Base-by-base conservation (phyloP, 2,888 invertebrate species). In the Tachina lurida region DNA sequence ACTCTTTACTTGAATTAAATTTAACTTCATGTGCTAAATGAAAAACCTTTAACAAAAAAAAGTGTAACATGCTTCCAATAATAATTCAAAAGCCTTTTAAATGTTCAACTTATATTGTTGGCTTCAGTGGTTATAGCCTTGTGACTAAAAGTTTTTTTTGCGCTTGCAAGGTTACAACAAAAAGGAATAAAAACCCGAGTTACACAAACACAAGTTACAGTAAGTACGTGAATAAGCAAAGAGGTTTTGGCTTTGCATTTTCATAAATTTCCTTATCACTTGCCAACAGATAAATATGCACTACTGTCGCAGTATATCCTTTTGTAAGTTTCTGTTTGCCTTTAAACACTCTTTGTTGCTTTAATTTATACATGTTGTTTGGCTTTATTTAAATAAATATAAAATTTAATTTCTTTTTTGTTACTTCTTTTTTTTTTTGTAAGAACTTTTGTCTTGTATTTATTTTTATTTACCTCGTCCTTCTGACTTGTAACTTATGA, bases 251-350 rank as follows among this genome's bases (percentile, higher is more conserved):
- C 56, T 82, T 82, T 82, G 74, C 70, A 78, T 85, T 80, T 84
- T 80, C 78, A 82, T 82, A 78, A 75, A 82, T 78, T 78, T 70
- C n/a, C 58, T 82, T 78, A 70, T 78, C 78, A 67, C 41, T 62
- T 43, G 15, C 5, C 31, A 31, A n/a, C 47, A 65, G 43, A 56
- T n/a, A 67, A 54, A 39, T 67, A 22, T 15, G 31, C 13, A 13
- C 12, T 45, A 45, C 13, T 47, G 41, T 77, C 8, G 31, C 17
- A 17, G 13, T 19, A 31, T 54, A 47, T 58, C 39, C 67, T 76
- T 58, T 45, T 45, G 9, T 65, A 47, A 19, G 31, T 31, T 47
- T 58, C 41, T 60, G 56, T 65, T 12, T 76, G 49, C 52, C 41
- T 41, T 54, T 22, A 13, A 3, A 3, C 13, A 15, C 10, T 73